Conservation (phyloP, 2,113 vertebrate genomes). For the Chrysochloris asiatica region DNA sequence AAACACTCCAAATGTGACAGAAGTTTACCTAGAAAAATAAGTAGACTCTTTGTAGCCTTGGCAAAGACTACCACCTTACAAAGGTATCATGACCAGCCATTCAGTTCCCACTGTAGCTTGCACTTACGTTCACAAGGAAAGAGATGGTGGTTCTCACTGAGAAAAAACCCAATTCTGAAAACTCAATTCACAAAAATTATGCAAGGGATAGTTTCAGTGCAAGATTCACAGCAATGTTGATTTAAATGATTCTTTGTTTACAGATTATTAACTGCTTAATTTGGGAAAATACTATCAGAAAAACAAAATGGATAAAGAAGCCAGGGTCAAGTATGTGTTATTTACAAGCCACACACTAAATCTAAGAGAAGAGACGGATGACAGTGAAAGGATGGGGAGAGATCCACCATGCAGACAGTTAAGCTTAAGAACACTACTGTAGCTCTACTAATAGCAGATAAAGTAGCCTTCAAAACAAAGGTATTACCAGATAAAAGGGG, state of each 20-base stretch:
- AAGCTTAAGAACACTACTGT: not conserved
- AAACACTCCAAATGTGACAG: not conserved
- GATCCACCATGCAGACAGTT: not conserved
- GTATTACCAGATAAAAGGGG: not conserved
- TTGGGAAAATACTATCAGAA: slow-evolving; percentile 19
- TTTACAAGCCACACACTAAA: not conserved
- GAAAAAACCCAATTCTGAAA: slow-evolving; percentile 28
- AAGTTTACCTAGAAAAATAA: not conserved
- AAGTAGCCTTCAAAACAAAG: slow-evolving; percentile 30
- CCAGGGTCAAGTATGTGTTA: not conserved
- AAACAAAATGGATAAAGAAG: slow-evolving; percentile 43
- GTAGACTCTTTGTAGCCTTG: not conserved
- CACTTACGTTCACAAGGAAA: not conserved
- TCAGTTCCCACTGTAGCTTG: not conserved
- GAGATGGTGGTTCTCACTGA: not conserved
- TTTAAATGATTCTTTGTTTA: slow-evolving; percentile 54
- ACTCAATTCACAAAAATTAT: not conserved
- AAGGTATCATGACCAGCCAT: not conserved
- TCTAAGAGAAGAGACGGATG: not conserved
- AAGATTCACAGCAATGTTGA: slow-evolving; percentile 13
- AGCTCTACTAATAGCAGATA: not conserved
- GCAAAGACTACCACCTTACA: not conserved
- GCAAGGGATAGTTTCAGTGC: not conserved
- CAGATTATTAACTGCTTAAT: slow-evolving; percentile 45
- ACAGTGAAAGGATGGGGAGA: not conserved